Conservation (phyloP, 2,797 vertebrate species). For the Alcedo atthis region DNA sequence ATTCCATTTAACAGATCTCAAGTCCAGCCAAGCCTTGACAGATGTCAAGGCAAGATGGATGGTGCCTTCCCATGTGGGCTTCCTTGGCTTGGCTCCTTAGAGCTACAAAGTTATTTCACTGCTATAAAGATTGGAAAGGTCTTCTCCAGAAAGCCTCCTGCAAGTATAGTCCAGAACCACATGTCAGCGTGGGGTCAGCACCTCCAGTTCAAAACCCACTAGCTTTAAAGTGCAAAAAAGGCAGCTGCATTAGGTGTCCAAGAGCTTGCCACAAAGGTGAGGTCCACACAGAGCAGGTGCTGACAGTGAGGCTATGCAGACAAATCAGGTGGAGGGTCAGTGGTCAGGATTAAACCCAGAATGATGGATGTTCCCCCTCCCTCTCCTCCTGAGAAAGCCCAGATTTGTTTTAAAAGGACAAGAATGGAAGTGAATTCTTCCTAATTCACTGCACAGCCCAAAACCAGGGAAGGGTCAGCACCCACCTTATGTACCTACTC, state of each 20-base stretch:
- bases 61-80: background rate
- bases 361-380: background rate
- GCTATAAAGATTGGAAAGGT: background rate
- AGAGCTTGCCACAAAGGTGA: background rate
- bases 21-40: background rate
- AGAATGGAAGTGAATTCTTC: rapidly evolving
- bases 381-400: background rate
- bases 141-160: background rate
- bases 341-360: background rate
- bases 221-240: background rate
- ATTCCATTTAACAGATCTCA: background rate
- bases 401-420: background rate
- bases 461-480: background rate
- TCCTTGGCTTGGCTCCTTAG: background rate
- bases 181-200: rapidly evolving
- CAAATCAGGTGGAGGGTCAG: background rate
- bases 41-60: background rate
- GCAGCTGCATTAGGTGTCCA: rapidly evolving
- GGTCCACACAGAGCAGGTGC: background rate
- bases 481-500: background rate
- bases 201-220: background rate
- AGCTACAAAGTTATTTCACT: background rate
- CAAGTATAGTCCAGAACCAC: background rate
- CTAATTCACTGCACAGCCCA: background rate
- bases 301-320: background rate